Evolutionary conservation across 2,113 vertebrate genomes (phyloP).

Genomic region (Macaca mulatta): DNA sequence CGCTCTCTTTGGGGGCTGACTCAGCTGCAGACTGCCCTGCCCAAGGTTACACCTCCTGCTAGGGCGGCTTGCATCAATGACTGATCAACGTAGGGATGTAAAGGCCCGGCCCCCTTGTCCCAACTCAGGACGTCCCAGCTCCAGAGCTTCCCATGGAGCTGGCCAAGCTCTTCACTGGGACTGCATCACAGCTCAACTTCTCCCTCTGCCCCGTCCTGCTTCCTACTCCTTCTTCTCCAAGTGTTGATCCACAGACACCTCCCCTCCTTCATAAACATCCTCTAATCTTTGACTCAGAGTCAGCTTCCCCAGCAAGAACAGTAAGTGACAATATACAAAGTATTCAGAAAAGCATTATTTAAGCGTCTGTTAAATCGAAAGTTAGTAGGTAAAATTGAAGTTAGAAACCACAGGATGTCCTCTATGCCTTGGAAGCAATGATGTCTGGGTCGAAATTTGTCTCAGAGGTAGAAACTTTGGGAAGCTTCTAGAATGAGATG

Average conservation of each 20-base stretch:
- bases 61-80: neutral
- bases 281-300: neutral
- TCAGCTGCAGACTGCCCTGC: neutral
- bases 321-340: neutral
- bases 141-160: neutral
- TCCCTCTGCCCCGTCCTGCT: neutral
- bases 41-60: neutral
- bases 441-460: neutral
- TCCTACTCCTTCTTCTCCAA: neutral
- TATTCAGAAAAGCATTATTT: neutral
- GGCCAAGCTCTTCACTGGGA: neutral
- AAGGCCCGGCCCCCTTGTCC: neutral
- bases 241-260: neutral
- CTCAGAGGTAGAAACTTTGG: neutral
- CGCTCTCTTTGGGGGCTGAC: neutral
- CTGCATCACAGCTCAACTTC: neutral
- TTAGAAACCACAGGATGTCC: neutral
- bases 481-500: neutral
- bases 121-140: neutral
- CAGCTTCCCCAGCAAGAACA: neutral
- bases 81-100: fast-evolving
- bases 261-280: neutral
- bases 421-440: neutral
- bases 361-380: neutral
- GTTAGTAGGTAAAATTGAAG: neutral